These are phyloP conservation scores for Autographa pulchrina DNA, from an alignment of 2,888 invertebrate genomes.

Conservation along the genomic window DNA sequence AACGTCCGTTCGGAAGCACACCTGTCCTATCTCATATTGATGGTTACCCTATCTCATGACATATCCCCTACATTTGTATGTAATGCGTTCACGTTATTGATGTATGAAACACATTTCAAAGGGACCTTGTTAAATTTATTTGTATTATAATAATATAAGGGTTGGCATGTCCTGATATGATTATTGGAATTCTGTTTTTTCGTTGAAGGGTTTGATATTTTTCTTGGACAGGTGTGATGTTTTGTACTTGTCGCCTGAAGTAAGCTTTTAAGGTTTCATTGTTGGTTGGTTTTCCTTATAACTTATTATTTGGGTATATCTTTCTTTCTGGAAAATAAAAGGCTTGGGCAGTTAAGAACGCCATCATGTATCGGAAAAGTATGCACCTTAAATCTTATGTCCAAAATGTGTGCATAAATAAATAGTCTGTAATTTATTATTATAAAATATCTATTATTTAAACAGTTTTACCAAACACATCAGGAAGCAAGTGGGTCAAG, in stretches of 20 bases:
- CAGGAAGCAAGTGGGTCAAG: conserved; percentile 67
- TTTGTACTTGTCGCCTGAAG: not conserved
- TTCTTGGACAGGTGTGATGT: not conserved
- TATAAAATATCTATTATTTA: conserved; percentile 36
- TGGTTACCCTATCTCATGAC: conserved; percentile 59
- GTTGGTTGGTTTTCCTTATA: no score
- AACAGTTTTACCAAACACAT: conserved; percentile 50
- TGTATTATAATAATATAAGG: conserved; percentile 57
- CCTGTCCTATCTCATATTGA: conserved; percentile 57
- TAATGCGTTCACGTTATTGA: conserved; percentile 61
- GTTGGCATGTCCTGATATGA: conserved; percentile 33
- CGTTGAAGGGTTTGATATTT: not conserved
- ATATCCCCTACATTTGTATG: conserved; percentile 62
- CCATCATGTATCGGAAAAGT: no score
- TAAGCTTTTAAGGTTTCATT: no score
- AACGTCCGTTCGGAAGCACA: conserved; percentile 47
- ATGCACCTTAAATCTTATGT: no score
- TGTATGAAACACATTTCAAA: conserved; percentile 61
- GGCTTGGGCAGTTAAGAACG: no score
- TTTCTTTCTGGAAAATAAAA: no score
- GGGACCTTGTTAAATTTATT: conserved; percentile 65
- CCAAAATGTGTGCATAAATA: no score
- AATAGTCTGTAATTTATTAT: not conserved
- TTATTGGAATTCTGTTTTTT: conserved; percentile 41
- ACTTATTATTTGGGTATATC: no score